Percentiles rank a stretch among this genome's conserved stretches.
These are phyloP conservation scores for Eupsilia transversa DNA, from an alignment of 2,888 invertebrate species.

Conservation along the genomic window DNA sequence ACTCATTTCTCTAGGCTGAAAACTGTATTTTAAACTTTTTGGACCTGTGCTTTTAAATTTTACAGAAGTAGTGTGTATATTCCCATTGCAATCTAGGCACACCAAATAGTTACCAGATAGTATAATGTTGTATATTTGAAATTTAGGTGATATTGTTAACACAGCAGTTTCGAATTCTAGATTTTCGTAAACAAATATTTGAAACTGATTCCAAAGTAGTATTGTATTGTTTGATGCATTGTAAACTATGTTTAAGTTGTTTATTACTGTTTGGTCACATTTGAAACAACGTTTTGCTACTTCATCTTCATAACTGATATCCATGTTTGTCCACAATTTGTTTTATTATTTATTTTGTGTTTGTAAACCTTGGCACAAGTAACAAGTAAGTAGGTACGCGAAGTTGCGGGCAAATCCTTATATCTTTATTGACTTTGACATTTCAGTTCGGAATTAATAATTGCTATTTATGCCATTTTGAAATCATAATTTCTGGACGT, in stretches of 20 bases:
- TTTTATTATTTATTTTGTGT: neutral
- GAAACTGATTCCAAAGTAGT: constrained; percentile 84
- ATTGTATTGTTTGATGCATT: constrained; percentile 71
- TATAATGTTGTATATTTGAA: constrained; percentile 74
- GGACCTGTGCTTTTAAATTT: constrained; percentile 79
- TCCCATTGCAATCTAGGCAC: constrained; percentile 78
- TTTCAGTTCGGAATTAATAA: constrained; percentile 36
- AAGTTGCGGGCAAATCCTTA: too few relatives aligned
- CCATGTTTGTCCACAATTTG: constrained; percentile 61
- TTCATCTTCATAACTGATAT: constrained; percentile 55
- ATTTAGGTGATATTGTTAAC: constrained; percentile 76
- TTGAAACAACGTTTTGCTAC: constrained; percentile 74
- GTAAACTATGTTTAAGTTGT: constrained; percentile 76
- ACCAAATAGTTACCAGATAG: constrained; percentile 76
- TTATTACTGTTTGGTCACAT: constrained; percentile 69
- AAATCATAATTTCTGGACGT: neutral
- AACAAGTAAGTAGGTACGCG: too few relatives aligned
- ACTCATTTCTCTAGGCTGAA: constrained; percentile 71
- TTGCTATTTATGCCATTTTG: neutral
- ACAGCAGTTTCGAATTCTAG: constrained; percentile 70
- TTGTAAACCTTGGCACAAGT: neutral
- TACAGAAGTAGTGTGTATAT: constrained; percentile 76
- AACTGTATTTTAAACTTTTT: constrained; percentile 74
- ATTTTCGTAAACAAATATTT: constrained; percentile 82
- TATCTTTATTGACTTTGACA: constrained; percentile 40